Conservation (phyloP, 1,140 invertebrate genomes). For the Pogonus chalceus region DNA sequence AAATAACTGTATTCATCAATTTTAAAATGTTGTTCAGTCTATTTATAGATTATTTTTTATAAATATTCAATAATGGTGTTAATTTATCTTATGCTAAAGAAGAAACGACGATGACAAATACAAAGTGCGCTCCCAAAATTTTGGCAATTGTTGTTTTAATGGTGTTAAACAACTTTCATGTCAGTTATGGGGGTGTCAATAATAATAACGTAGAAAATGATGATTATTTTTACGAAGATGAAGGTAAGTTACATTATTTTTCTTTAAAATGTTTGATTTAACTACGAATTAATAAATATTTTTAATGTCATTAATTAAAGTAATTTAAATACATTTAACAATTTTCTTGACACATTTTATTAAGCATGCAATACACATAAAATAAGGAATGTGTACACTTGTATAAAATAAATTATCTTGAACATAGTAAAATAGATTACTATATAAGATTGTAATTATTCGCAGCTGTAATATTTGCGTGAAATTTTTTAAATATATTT, state of each 20-base stretch:
- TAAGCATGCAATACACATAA: not conserved
- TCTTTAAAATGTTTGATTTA: not conserved
- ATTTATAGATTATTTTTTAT: too few species aligned
- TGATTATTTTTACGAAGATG: not conserved
- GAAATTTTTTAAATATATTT: too few species aligned
- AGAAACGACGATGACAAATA: not conserved
- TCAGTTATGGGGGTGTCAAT: not conserved
- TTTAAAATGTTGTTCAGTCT: too few species aligned
- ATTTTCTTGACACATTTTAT: not conserved
- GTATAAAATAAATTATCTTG: not conserved
- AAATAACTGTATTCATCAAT: too few species aligned
- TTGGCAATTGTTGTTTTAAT: not conserved
- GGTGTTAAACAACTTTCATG: not conserved
- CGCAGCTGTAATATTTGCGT: too few species aligned
- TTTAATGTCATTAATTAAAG: not conserved
- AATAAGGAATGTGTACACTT: not conserved
- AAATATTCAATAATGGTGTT: too few species aligned
- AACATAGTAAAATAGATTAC: not conserved
- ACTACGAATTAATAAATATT: not conserved
- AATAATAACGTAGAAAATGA: not conserved
- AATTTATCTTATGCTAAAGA: too few species aligned
- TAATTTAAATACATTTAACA: not conserved
- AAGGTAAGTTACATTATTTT: not conserved
- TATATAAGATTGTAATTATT: too few species aligned
- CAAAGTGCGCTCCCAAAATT: not conserved